phyloP scores from a whole-genome alignment of 2,113 vertebrate genomes.

The Anser cygnoides region DNA sequence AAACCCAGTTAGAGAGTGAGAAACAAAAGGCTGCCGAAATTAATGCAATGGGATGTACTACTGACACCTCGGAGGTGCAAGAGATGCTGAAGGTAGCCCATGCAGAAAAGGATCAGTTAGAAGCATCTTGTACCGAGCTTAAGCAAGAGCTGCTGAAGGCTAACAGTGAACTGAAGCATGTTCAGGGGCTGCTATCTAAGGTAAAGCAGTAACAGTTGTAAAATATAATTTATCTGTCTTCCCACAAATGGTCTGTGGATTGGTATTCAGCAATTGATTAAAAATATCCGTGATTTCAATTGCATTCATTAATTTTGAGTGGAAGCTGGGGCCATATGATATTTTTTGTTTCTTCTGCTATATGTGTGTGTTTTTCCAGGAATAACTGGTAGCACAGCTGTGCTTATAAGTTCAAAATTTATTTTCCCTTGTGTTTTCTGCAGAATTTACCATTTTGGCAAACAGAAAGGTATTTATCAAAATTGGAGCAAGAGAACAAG shows the following conservation, averaged over 20 bases:
- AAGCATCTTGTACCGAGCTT: conserved; percentile 83
- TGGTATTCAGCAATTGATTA: background rate
- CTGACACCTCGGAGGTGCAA: conserved; percentile 82
- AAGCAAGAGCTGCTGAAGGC: conserved; percentile 86
- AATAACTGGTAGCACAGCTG: background rate
- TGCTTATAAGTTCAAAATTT: background rate
- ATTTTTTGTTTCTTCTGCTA: background rate
- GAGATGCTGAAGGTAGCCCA: conserved; percentile 83
- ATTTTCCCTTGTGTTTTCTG: background rate
- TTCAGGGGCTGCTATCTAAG: conserved; percentile 83
- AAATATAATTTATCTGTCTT: background rate
- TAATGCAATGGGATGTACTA: conserved; percentile 75
- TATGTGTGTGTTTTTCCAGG: background rate
- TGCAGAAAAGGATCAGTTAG: conserved; percentile 86
- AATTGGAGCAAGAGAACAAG: background rate
- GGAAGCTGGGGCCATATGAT: background rate
- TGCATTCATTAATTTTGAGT: background rate
- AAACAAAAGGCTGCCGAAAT: conserved; percentile 84
- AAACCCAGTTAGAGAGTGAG: conserved; percentile 86
- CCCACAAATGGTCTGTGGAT: background rate
- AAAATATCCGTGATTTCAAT: background rate
- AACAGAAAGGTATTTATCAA: background rate
- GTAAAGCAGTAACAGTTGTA: conserved; percentile 69
- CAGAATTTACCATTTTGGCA: background rate
- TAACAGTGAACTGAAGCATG: conserved; percentile 80